These are phyloP conservation scores for Alca torda DNA, from an alignment of 2,797 vertebrate genomes.

Conservation along the genomic window DNA sequence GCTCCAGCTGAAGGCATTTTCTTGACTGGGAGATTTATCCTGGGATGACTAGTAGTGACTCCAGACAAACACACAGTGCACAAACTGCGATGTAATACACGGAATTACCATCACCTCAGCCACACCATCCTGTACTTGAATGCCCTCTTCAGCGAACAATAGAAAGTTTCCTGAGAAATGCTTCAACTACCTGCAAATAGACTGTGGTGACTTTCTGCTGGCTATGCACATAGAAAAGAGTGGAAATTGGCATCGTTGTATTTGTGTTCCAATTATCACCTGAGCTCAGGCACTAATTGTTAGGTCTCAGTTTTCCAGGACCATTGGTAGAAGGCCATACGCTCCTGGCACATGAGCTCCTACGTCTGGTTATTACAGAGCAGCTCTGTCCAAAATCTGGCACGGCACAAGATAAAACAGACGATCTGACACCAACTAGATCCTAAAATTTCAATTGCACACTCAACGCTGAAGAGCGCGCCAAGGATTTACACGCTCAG, in stretches of 20 bases:
- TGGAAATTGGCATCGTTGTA: rapidly evolving
- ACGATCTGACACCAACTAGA: not conserved
- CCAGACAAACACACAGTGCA: not conserved
- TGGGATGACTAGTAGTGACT: not conserved
- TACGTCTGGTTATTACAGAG: rapidly evolving
- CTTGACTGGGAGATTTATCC: not conserved
- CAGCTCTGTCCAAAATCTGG: not conserved
- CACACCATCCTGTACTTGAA: not conserved
- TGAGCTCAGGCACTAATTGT: not conserved
- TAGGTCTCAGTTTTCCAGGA: not conserved
- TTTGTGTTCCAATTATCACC: too few species aligned
- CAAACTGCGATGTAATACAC: not conserved
- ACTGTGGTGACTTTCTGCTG: not conserved
- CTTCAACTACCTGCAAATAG: not conserved
- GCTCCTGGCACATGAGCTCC: not conserved
- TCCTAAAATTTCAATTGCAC: not conserved
- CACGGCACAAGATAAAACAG: not conserved
- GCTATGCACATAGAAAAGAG: not conserved
- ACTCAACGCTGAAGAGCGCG: not conserved
- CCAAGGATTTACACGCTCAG: not conserved
- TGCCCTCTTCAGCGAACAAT: not conserved
- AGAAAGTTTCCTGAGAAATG: not conserved
- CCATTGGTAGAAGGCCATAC: not conserved
- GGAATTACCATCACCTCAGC: not conserved
- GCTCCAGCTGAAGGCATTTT: not conserved